Base-by-base conservation (phyloP, 2,888 invertebrate genomes). In the Trichogramma dendrolimi region DNA sequence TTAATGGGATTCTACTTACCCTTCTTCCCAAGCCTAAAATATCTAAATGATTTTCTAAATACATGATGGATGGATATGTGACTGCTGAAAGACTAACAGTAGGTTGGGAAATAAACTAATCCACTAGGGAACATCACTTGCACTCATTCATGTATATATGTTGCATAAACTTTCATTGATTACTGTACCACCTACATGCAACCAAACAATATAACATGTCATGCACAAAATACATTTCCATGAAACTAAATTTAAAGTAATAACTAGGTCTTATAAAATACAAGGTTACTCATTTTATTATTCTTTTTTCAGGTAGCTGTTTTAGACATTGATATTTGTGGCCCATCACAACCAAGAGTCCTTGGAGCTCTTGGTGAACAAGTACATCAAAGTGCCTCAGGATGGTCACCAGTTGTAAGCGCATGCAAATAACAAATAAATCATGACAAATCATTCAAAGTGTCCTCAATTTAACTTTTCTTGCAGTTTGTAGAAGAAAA, bases 321-420 rank as follows among this genome's bases (percentile, higher is more conserved):
- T 6, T 81, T 99, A 70, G 99, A 99, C 81, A 90, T 98, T 60
- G 99, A 99, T 78, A 94, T 99, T 70, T 99, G 98, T 82, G 99
- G 99, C 0, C 99, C 99, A 51, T 96, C 96, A 39, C 93, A 96
- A 76, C 98, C 99, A 8, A 86, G 95, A 67, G 89, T 99, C 70
- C 84, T 98, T 72, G 97, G 97, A 46, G 92, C 92, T 49, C 83
- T 91, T 70, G 92, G 91, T 44, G 96, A 98, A 79, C 91, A 91
- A 80, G 94, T 98, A 3, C 97, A 97, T 83, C 90, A 93, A 76
- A 96, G 96, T 64, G 95, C 94, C 27, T 94, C 94, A 2, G 96
- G 96, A 55, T 96, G 96, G 96, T 96, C 95, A 8, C 96, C 96
- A 43, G 93, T 96, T 69, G 92, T 93, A 82, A 84, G 87, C 38